Evolutionary conservation across 2,113 vertebrate species (phyloP), one percentile per base, ranked within the genome.

Genomic region (Nettapus auritus): DNA sequence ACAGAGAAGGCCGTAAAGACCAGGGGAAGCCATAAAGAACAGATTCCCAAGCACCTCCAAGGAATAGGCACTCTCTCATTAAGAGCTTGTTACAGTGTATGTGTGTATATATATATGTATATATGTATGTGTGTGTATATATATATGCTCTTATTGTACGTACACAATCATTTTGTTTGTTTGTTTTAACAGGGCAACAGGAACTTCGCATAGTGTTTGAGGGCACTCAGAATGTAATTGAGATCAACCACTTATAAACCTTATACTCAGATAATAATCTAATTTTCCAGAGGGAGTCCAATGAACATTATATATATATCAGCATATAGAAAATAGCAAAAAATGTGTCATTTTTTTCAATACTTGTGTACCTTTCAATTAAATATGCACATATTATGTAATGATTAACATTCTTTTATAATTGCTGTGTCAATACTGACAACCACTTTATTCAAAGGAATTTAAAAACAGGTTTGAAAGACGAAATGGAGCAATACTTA

Each of bases 141-240:
- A 88, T 83, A 88, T 34, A 63, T 46, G 18, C 56, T 56, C 20
- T 31, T 56, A 57, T 74, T 42, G n/a, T 57, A 74, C 36, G 29
- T 56, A 56, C 56, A 74, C 68, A 86, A 93, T 91, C 92, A 83
- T 75, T 92, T 90, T 88, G 64, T 92, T n/a, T n/a, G n/a, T 93
- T 91, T 91, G 90, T 86, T 96, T 79, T 90, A 86, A 55, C 19
- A 52, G 69, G 36, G 42, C 64, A 84, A 44, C 80, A 67, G 75
- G 79, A 77, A 36, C 68, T 88, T 83, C 46, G 52, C 57, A 81
- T 90, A 81, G 86, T 77, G 86, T 83, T 33, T 71, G 77, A 90
- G 83, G 88, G 60, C 36, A 31, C 83, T 34, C 60, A 70, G 36
- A 42, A 46, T 48, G 82, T 92, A 88, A 90, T 84, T 92, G 86